Base-by-base conservation (phyloP, 2,797 vertebrate genomes). In the Apogon hyalosoma region DNA sequence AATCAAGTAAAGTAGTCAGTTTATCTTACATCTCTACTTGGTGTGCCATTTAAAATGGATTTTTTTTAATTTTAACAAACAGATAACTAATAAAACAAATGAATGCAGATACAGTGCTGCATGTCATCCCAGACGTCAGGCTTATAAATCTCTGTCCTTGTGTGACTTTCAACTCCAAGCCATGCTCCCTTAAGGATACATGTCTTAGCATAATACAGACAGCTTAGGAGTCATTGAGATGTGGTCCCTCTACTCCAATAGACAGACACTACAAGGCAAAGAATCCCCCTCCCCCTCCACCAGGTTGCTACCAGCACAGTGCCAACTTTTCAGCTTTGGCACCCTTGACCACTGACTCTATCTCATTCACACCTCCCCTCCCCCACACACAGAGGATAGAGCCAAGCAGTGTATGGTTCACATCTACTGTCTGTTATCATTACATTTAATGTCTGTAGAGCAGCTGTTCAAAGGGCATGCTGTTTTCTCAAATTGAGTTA, bases 81-180 rank as follows among this genome's bases (percentile, higher is more conserved):
- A 69, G 11, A 52, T 16, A 39, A 45, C 18, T 53, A 18, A 46
- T 71, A 13, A 59, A 49, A 59, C 39, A n/a, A 69, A 60, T 54
- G 42, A 58, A 71, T 80, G 80, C 63, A 38, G 55, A 68, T 63
- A 74, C 54, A 28, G 36, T n/a, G 14, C 19, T 61, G 69, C 42
- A 10, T 65, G 40, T 76, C 57, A 69, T 59, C 69, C 62, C 51
- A 51, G 51, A 46, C 62, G 36, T 48, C 43, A 50, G 64, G 63
- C 61, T 63, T 65, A 79, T 80, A 80, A 88, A 62, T 77, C 73
- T 83, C 51, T 9, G 83, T 88, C 90, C 90, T 93, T 92, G 87
- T 73, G 54, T 85, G 92, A 91, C 91, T 90, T 93, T 93, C 77
- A 89, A 85, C 75, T 90, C 49, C 62, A 59, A 84, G 77, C 69